phyloP scores from a whole-genome alignment of 2,888 invertebrate species.

The Tachina grossa region DNA sequence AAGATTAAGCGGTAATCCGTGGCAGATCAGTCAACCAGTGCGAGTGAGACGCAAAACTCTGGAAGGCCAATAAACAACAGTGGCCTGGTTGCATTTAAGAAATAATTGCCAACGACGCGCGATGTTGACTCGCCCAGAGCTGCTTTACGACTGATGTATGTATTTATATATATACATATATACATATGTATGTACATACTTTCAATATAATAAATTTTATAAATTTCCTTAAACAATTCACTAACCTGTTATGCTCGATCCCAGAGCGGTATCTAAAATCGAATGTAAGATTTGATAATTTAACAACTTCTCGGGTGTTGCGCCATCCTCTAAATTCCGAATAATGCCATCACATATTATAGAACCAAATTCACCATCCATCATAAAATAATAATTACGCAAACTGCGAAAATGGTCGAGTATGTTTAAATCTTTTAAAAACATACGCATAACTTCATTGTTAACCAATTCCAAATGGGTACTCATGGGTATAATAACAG shows the following conservation, averaged over 20 bases:
- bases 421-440: conserved; percentile 85
- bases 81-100: too few species aligned
- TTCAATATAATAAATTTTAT: too few species aligned
- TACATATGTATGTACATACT: too few species aligned
- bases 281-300: conserved; percentile 88
- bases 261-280: conserved; percentile 87
- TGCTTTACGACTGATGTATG: too few species aligned
- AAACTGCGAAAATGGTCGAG: conserved; percentile 88
- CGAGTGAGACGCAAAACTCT: too few species aligned
- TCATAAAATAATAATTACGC: conserved; percentile 90
- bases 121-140: too few species aligned
- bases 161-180: too few species aligned
- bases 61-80: too few species aligned
- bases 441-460: conserved; percentile 88
- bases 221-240: neutral
- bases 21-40: too few species aligned
- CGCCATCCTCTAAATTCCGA: conserved; percentile 86
- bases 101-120: too few species aligned
- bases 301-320: conserved; percentile 87
- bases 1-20: too few species aligned
- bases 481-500: conserved; percentile 87
- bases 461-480: conserved; percentile 88
- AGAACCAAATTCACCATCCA: conserved; percentile 91
- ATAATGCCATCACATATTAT: conserved; percentile 89
- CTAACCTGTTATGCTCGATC: conserved; percentile 86